phyloP scores from a whole-genome alignment of 2,888 invertebrate species.

The Limnephilus lunatus region DNA sequence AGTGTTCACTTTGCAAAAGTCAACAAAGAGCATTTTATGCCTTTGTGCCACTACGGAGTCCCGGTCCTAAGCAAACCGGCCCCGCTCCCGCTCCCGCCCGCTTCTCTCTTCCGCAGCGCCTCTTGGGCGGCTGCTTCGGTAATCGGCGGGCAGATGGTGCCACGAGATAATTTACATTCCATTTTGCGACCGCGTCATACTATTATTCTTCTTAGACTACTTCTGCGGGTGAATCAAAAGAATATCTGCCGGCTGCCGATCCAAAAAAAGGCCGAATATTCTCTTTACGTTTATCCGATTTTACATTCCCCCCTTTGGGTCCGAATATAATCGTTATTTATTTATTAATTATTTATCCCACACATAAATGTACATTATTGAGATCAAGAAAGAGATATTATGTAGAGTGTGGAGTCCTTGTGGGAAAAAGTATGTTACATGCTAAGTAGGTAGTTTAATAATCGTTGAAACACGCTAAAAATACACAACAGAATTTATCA shows the following conservation, averaged over 20 bases:
- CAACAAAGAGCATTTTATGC: conserved; percentile 61
- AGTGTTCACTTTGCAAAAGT: conserved; percentile 61
- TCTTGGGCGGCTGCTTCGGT: conserved; percentile 54
- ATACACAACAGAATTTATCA: neutral
- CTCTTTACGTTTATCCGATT: conserved; percentile 46
- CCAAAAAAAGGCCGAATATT: conserved; percentile 48
- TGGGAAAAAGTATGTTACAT: neutral
- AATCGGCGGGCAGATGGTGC: conserved; percentile 62
- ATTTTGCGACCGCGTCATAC: conserved; percentile 50
- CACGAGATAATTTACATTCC: conserved; percentile 60
- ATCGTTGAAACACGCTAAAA: too few species aligned
- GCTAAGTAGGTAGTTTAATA: too few species aligned
- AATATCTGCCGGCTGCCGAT: conserved; percentile 48
- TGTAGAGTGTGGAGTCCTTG: neutral
- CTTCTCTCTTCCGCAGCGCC: conserved; percentile 37
- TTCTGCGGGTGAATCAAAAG: conserved; percentile 55
- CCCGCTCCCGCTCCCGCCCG: neutral
- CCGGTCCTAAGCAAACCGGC: conserved; percentile 59
- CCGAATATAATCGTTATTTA: conserved; percentile 53
- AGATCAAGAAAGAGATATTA: neutral
- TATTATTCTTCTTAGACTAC: conserved; percentile 50
- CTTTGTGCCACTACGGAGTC: conserved; percentile 50
- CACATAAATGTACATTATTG: conserved; percentile 43
- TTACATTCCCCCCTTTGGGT: conserved; percentile 34
- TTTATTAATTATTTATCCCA: conserved; percentile 1